Evolutionary conservation across 2,888 invertebrate genomes (phyloP), one percentile per base, ranked within the genome.

Genomic region (Nebria brevicollis): DNA sequence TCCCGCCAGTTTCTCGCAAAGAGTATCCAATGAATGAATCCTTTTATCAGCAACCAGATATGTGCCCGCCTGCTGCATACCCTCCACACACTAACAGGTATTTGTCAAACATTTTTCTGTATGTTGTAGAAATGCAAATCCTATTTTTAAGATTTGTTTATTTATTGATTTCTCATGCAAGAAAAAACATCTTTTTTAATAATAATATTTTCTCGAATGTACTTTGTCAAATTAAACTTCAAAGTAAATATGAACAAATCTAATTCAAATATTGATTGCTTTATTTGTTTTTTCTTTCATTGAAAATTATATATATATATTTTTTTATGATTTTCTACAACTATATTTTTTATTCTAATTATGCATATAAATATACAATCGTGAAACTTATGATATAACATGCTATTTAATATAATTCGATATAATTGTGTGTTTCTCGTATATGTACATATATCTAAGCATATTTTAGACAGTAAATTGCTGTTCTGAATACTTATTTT

Each of bases 61-160:
- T 73, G 73, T 66, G 42, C 25, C 66, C 66, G 20, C 66, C 76
- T 66, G 34, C 66, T 15, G 64, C 66, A 34, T 70, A 70, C 70
- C 66, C 66, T 76, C 34, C 76, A 34, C 76, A 76, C 64, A 76
- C 20, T 66, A 76, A 65, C 76, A 76, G 76, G 76, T 76, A 76
- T 76, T 76, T 76, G 15, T 13, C 66, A 64, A 76, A 70, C 13
- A 70, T 70, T 70, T 70, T 70, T 70, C 25, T 70, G 70, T 70
- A 70, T 70, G 20, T 70, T 70, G 70, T 70, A 70, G 70, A 26
- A 25, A 70, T 70, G 54, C 54, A 54, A 54, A 54, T 54, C 54
- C 54, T 54, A 54, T 54, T 54, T 54, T 54, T 54, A 54, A 54
- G 54, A 54, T 54, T 54, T 54, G 54, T 54, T 54, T 54, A 54